phyloP scores from a whole-genome alignment of 2,113 vertebrate genomes.

The Hypomesus transpacificus region DNA sequence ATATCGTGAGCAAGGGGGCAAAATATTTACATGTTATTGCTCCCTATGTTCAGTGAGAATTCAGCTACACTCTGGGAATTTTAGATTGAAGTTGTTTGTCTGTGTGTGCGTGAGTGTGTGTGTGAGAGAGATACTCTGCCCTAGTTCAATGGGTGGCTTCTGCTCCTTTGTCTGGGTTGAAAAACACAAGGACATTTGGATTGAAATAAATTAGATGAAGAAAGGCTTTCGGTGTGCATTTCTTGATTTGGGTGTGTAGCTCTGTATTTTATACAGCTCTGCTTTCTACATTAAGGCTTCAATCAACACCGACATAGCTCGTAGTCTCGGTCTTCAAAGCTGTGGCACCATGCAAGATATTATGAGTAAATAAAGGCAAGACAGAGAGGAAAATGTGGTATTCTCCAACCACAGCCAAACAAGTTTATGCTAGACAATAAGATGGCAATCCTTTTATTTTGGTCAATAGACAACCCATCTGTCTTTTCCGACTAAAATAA shows the following conservation, averaged over 20 bases:
- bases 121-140: constrained; percentile 36
- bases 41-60: constrained; percentile 56
- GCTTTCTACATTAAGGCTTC: constrained; percentile 50
- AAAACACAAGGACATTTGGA: constrained; percentile 61
- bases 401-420: constrained; percentile 56
- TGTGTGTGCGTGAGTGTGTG: constrained; percentile 19
- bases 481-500: constrained; percentile 54
- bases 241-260: constrained; percentile 50
- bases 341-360: constrained; percentile 59
- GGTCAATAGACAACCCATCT: constrained; percentile 65
- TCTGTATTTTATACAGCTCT: constrained; percentile 59
- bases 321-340: constrained; percentile 55
- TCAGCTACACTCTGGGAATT: constrained; percentile 60
- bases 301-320: constrained; percentile 40
- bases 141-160: constrained; percentile 45
- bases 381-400: constrained; percentile 36
- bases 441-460: constrained; percentile 48
- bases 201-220: constrained; percentile 63
- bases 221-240: constrained; percentile 60
- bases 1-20: constrained; percentile 68
- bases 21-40: constrained; percentile 73
- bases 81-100: constrained; percentile 42
- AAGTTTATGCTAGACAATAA: constrained; percentile 57
- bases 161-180: constrained; percentile 57
- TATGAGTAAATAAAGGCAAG: constrained; percentile 59